Conservation (phyloP, 2,888 invertebrate species). For the Mesorhabditis belari region DNA sequence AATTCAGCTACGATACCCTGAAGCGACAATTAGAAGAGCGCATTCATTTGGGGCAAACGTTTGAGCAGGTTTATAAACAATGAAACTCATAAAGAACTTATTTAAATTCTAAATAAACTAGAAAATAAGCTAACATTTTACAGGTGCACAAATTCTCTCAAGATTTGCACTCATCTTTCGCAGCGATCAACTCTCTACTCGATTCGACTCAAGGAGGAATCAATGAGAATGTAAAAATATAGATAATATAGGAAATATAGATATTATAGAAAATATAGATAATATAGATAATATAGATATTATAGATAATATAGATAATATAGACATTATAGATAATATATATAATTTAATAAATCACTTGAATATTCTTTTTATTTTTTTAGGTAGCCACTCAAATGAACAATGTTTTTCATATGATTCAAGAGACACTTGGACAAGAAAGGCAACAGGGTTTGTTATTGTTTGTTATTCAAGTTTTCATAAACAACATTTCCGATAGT, state of each 20-base stretch:
- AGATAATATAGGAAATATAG: too few relatives aligned
- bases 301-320: too few relatives aligned
- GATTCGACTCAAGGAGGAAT: constrained; percentile 34
- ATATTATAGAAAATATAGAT: too few relatives aligned
- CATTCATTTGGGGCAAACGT: constrained; percentile 39
- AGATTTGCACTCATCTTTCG: constrained; percentile 42
- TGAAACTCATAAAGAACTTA: too few relatives aligned
- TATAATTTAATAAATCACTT: too few relatives aligned
- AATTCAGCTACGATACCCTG: constrained; percentile 29
- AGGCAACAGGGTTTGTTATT: constrained; percentile 43
- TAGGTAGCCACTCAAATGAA: constrained; percentile 35
- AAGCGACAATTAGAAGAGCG: constrained; percentile 40
- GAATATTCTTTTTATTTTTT: too few relatives aligned
- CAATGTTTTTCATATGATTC: constrained; percentile 46
- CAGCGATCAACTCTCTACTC: constrained; percentile 35
- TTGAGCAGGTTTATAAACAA: constrained; percentile 45
- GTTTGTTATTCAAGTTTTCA: too few relatives aligned
- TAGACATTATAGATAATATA: too few relatives aligned
- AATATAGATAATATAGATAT: too few relatives aligned
- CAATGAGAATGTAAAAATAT: constrained; percentile 33
- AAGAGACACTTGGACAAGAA: constrained; percentile 43
- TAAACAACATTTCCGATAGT: too few relatives aligned
- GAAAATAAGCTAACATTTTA: background rate
- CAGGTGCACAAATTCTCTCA: constrained; percentile 42
- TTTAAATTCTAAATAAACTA: background rate